A percentile compares a stretch with the other conserved stretches of the same genome.
These are phyloP conservation scores for Drosophila athabasca DNA, from an alignment of 1,140 invertebrate species.

Conservation along the genomic window DNA sequence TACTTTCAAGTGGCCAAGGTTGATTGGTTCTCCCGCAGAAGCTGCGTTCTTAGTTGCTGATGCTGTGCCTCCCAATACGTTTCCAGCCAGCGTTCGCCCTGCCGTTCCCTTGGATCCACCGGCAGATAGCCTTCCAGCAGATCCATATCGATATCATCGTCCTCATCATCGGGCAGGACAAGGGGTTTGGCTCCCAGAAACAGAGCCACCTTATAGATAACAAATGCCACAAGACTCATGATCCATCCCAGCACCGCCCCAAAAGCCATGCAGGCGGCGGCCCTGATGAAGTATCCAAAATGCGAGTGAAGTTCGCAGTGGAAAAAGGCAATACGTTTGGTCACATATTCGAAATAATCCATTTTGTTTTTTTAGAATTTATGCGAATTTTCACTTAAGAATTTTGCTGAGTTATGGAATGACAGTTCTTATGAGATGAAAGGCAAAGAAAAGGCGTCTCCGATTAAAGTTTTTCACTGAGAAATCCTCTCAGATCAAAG, in stretches of 20 bases:
- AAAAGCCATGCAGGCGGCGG: slow-evolving; percentile 60
- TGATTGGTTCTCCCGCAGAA: too few species aligned
- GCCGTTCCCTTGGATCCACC: too few species aligned
- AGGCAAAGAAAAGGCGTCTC: too few species aligned
- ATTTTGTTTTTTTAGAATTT: slow-evolving; percentile 35
- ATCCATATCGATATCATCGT: slow-evolving; percentile 61
- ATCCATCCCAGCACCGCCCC: slow-evolving; percentile 59
- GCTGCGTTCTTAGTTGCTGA: not conserved
- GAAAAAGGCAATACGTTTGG: slow-evolving; percentile 42
- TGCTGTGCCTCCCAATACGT: too few species aligned
- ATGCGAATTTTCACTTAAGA: not conserved
- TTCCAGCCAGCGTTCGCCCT: too few species aligned
- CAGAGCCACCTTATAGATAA: slow-evolving; percentile 47
- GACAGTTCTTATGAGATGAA: too few species aligned
- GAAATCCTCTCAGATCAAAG: too few species aligned
- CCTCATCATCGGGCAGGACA: not conserved
- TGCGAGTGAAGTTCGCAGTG: slow-evolving; percentile 47
- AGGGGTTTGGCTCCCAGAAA: slow-evolving; percentile 17
- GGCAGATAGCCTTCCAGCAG: slow-evolving; percentile 8
- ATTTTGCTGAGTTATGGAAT: not conserved
- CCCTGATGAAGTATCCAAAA: slow-evolving; percentile 54
- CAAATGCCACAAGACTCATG: slow-evolving; percentile 46
- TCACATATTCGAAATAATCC: slow-evolving; percentile 49
- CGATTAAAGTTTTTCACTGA: too few species aligned
- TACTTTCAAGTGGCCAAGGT: too few species aligned